phyloP scores from a whole-genome alignment of 1,140 invertebrate genomes.

The Drosophila oshimai region DNA sequence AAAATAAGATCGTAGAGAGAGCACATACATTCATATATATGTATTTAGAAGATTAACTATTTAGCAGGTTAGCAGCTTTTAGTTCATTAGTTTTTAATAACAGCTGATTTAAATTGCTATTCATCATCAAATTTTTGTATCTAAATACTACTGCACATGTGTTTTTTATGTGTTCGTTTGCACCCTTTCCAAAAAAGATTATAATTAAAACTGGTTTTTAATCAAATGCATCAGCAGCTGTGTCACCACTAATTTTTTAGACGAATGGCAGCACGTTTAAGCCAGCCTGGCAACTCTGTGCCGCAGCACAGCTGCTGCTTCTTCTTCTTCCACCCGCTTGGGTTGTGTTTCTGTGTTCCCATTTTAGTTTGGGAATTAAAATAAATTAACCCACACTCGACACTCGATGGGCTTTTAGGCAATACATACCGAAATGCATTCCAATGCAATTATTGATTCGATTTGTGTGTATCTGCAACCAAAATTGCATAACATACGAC shows the following conservation, averaged over 20 bases:
- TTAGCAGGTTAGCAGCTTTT: background rate
- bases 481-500: constrained; percentile 46
- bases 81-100: too few species aligned
- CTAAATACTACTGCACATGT: too few species aligned
- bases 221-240: background rate
- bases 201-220: constrained; percentile 20
- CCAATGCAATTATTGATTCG: constrained; percentile 43
- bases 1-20: too few species aligned
- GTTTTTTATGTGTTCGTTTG: background rate
- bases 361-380: constrained; percentile 56
- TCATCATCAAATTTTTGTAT: too few species aligned
- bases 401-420: constrained; percentile 16
- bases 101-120: too few species aligned
- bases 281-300: constrained; percentile 15
- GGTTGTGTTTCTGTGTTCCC: constrained; percentile 27
- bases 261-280: background rate
- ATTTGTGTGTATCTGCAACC: constrained; percentile 33
- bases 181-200: background rate
- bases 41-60: too few species aligned
- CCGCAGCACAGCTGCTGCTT: constrained; percentile 19
- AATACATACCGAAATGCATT: constrained; percentile 48
- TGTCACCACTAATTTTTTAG: constrained; percentile 8
- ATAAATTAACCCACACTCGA: constrained; percentile 55
- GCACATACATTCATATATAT: too few species aligned
- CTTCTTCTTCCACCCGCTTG: constrained; percentile 40